These are phyloP conservation scores for Camptogramma bilineatum DNA, from an alignment of 2,888 invertebrate genomes.

Conservation along the genomic window DNA sequence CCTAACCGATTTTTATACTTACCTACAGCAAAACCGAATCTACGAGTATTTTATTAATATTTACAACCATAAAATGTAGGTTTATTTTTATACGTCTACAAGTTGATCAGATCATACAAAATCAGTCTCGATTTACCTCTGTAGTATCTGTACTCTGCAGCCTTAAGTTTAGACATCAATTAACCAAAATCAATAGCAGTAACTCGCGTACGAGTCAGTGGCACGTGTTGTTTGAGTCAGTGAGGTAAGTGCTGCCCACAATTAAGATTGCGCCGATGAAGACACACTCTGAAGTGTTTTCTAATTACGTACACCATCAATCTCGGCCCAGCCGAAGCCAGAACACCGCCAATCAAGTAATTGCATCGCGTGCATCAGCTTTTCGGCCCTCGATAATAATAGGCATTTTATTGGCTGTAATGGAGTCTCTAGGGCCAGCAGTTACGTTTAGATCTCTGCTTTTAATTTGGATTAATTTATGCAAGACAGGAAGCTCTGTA, in stretches of 20 bases:
- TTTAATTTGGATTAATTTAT: slow-evolving; percentile 82
- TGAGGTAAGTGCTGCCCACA: slow-evolving; percentile 80
- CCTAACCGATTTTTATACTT: too few species aligned
- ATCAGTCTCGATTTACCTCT: slow-evolving; percentile 1
- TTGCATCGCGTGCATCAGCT: slow-evolving; percentile 86
- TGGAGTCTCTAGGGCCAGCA: slow-evolving; percentile 84
- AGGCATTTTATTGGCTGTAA: slow-evolving; percentile 85
- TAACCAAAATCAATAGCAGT: slow-evolving; percentile 52
- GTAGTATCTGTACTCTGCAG: too few species aligned
- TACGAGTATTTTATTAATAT: neutral
- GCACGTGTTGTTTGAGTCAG: slow-evolving; percentile 81
- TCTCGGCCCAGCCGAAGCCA: slow-evolving; percentile 76
- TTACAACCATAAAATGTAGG: neutral
- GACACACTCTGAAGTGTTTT: slow-evolving; percentile 85
- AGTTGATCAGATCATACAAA: too few species aligned
- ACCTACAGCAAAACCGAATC: neutral
- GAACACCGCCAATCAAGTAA: slow-evolving; percentile 85
- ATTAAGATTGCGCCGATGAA: slow-evolving; percentile 83
- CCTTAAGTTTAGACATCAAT: slow-evolving; percentile 49
- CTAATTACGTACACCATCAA: slow-evolving; percentile 85
- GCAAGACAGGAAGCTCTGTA: slow-evolving; percentile 66
- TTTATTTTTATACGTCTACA: too few species aligned
- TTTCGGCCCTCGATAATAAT: slow-evolving; percentile 85
- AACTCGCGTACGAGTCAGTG: slow-evolving; percentile 49
- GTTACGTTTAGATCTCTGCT: slow-evolving; percentile 75